Base-by-base conservation (phyloP, 1,140 invertebrate genomes). In the Meloidogyne hapla region DNA sequence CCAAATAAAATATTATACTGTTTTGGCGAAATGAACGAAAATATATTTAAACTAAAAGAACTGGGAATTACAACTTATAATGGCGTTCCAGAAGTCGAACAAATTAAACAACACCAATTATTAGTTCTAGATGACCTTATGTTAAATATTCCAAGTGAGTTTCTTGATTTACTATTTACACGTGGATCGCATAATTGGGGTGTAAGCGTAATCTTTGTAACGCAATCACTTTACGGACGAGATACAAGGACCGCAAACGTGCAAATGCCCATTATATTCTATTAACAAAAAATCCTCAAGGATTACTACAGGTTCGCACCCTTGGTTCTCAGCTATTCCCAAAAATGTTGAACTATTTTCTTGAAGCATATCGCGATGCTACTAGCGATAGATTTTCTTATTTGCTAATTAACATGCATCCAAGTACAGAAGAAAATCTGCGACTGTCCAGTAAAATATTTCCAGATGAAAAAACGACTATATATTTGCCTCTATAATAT, bases 381-480 rank as follows among this genome's bases (percentile, higher is more conserved):
- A 80, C 78, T 15, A 26, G 62, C 12, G 25, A 71, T 13, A 79
- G 77, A 8, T 77, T 74, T 33, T 28, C 33, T 26, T 77, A 77
- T 26, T 56, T 77, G 4, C n/a, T 77, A 18, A 38, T 77, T 18
- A 63, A 77, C 38, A 71, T 77, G 76, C 76, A 80, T 33, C 76
- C 76, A 2, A 28, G 48, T 18, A 79, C 76, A 21, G 63, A 33
- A 13, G 76, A 77, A 8, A 23, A 18, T 78, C 28, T 38, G 25
- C 25, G 74, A 25, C 18, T 76, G 8, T 74, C 25, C 12, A 70
- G 77, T 6, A 61, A 77, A 33, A 77, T 77, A 18, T 79, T 28
- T 10, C 76, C 77, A 9, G 77, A 28, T 25, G 76, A 77, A 80
- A 48, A 38, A 21, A 26, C 9, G 5, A 63, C 56, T 33, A 26